These are phyloP conservation scores for Chromis chromis DNA, from an alignment of 2,797 vertebrate species.

Conservation along the genomic window DNA sequence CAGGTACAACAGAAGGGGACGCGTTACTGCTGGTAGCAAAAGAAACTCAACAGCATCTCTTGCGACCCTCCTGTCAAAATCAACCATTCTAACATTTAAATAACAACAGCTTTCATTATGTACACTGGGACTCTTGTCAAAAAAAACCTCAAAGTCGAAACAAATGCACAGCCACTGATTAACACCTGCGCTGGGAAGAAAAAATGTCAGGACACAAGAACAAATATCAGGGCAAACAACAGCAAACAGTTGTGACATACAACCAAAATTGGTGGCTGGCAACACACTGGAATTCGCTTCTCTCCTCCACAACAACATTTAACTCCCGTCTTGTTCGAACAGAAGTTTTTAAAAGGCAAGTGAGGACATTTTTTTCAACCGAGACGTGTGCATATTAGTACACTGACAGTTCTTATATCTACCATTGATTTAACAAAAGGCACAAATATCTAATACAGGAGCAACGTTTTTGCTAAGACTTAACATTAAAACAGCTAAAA, in stretches of 20 bases:
- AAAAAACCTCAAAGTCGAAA: slow-evolving; percentile 29
- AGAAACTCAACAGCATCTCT: slow-evolving; percentile 15
- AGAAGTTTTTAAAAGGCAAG: slow-evolving; percentile 4
- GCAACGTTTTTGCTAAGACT: slow-evolving; percentile 33
- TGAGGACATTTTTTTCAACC: background rate
- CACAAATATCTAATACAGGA: slow-evolving; percentile 56
- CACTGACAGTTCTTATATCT: slow-evolving; percentile 28
- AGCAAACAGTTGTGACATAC: slow-evolving; percentile 46
- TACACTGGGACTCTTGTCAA: slow-evolving; percentile 38
- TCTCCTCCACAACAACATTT: slow-evolving; percentile 32
- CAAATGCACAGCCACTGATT: slow-evolving; percentile 13
- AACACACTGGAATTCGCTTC: slow-evolving; percentile 47
- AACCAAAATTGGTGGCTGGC: slow-evolving; percentile 48
- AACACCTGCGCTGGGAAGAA: slow-evolving; percentile 15
- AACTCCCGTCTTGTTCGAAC: background rate
- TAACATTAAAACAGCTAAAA: slow-evolving; percentile 28
- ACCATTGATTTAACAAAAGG: slow-evolving; percentile 33
- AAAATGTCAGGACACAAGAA: slow-evolving; percentile 34
- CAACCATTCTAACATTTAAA: slow-evolving; percentile 51
- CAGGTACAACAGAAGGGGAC: slow-evolving; percentile 13
- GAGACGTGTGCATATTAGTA: slow-evolving; percentile 57
- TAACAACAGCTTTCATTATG: slow-evolving; percentile 52
- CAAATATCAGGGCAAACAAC: slow-evolving; percentile 42
- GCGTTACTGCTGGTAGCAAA: background rate
- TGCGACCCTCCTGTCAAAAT: slow-evolving; percentile 12